phyloP scores from a whole-genome alignment of 2,797 vertebrate genomes.

The Lophius americanus region DNA sequence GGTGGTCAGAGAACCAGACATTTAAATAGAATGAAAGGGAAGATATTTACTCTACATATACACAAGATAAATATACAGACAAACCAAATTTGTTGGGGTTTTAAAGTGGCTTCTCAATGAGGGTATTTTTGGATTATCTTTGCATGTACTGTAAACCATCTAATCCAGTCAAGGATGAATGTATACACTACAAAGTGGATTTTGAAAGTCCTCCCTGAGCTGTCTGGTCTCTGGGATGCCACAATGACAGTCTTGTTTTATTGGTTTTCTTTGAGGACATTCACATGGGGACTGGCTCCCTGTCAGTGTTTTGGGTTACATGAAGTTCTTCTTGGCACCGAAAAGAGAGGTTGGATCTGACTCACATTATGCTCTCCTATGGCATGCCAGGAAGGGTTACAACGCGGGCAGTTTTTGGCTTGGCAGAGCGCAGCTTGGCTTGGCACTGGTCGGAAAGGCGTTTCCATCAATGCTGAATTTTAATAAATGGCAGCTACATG shows the following conservation, averaged over 20 bases:
- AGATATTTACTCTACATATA: conserved; percentile 38
- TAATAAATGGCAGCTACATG: conserved; percentile 69
- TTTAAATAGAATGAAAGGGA: conserved; percentile 17
- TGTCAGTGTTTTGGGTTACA: conserved; percentile 76
- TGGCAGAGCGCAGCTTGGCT: conserved; percentile 72
- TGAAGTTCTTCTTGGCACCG: conserved; percentile 80
- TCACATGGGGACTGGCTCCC: conserved; percentile 75
- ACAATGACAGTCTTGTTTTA: conserved; percentile 80
- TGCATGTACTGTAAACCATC: conserved; percentile 60
- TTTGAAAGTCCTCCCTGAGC: conserved; percentile 54
- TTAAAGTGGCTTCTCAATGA: conserved; percentile 24
- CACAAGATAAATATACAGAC: conserved; percentile 50
- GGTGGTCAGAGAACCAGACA: conserved; percentile 6
- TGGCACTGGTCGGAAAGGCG: conserved; percentile 60
- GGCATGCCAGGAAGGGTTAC: conserved; percentile 71
- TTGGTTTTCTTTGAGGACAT: conserved; percentile 79
- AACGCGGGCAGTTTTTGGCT: conserved; percentile 73
- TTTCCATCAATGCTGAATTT: conserved; percentile 74
- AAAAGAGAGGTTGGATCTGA: conserved; percentile 72
- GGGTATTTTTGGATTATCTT: conserved; percentile 64
- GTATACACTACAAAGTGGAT: conserved; percentile 63
- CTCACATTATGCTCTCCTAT: conserved; percentile 65
- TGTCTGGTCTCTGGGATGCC: conserved; percentile 70
- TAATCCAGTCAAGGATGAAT: conserved; percentile 60
- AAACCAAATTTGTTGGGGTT: conserved; percentile 39